Evolutionary conservation across 2,113 vertebrate genomes (phyloP).

Genomic region (Sclerurus mexicanus): DNA sequence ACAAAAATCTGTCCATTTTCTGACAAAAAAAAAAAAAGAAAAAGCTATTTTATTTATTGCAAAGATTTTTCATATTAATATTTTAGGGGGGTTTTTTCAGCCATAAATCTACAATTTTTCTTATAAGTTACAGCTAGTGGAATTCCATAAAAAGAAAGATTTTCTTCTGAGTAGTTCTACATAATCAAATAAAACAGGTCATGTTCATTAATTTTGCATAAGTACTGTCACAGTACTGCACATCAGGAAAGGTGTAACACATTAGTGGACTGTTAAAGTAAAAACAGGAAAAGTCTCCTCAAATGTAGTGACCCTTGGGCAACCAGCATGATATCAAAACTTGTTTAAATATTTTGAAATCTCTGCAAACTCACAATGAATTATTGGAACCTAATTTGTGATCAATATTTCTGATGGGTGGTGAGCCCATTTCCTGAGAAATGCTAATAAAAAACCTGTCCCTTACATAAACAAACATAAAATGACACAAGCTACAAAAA

Average conservation of each 20-base stretch:
- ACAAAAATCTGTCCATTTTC: accelerated
- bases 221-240: neutral
- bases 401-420: neutral
- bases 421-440: neutral
- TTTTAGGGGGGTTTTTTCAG: neutral
- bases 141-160: neutral
- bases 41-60: neutral
- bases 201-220: neutral
- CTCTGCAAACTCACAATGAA: neutral
- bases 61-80: neutral
- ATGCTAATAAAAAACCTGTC: neutral
- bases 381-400: neutral
- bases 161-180: neutral
- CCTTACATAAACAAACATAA: neutral
- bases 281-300: neutral
- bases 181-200: neutral
- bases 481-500: neutral
- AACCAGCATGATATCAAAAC: neutral
- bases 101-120: neutral
- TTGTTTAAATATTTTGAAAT: neutral
- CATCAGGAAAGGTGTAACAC: neutral
- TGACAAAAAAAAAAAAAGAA: neutral
- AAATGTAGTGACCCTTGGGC: neutral
- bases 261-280: neutral
- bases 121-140: neutral